Base-by-base conservation (phyloP, 2,888 invertebrate genomes). In the Pristionchus arcanus region DNA sequence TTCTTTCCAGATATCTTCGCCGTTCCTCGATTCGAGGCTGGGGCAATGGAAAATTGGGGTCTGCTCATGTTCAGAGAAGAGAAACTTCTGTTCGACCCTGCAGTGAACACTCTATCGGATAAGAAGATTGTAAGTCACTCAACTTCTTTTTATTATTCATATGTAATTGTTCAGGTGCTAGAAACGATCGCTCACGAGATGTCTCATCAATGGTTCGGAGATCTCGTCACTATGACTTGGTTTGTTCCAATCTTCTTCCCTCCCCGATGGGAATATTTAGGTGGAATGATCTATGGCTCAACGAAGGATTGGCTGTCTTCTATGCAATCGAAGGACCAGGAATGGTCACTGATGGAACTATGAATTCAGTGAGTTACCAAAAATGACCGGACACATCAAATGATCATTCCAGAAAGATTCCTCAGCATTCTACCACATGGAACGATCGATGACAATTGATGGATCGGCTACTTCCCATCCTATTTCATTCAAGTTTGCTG, bases 11-110 rank as follows among this genome's bases (percentile, higher is more conserved):
- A 97, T 95, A 96, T 97, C 95, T 96, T 97, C 31, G 98, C 97
- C 0, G 96, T 98, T 90, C 98, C 98, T 0, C 98, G 98, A 95
- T 98, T 98, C 97, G 90, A 97, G 0, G 97, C 97, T 5, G 98
- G 98, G 0, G 98, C 98, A 0, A 98, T 98, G 97, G 98, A 98
- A 95, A 97, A 98, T 96, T 98, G 98, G 98, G 97, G 97, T 2
- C 96, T 99, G 71, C 97, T 99, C 11, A 98, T 98, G 0, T 98
- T 97, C 95, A 34, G 87, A 49, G 87, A 87, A 25, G 87, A 87
- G 49, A 66, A n/a, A 87, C 28, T 87, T 0, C 28, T 87, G 21
- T 87, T 31, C 49, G 49, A 87, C 13, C 87, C 87, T 28, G 1
- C 19, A 2, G n/a, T 87, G 34, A 87, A 87, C 28, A 87, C 87